Percentiles rank a stretch among this genome's conserved stretches.
Evolutionary conservation across 2,797 vertebrate species (phyloP).

Genomic region (Lutjanus campechanus): DNA sequence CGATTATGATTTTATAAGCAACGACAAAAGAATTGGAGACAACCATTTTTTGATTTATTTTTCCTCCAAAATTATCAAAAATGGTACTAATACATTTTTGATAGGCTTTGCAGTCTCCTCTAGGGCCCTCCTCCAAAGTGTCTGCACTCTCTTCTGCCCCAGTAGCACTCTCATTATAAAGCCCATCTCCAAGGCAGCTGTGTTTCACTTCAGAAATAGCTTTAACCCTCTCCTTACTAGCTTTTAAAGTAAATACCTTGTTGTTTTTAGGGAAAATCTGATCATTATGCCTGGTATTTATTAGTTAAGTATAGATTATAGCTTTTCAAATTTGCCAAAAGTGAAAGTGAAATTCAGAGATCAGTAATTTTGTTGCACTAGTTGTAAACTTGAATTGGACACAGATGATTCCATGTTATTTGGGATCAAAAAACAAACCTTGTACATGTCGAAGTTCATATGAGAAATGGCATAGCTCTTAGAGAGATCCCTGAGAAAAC

Average conservation of each 20-base stretch:
- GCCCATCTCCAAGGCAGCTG: constrained; percentile 73
- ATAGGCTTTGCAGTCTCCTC: constrained; percentile 95
- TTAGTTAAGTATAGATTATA: constrained; percentile 36
- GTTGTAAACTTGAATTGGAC: constrained; percentile 64
- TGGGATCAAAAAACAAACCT: constrained; percentile 49
- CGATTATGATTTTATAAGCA: constrained; percentile 72
- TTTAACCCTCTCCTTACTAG: constrained; percentile 51
- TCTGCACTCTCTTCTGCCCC: constrained; percentile 80
- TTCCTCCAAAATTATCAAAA: constrained; percentile 88
- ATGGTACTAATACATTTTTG: constrained; percentile 89
- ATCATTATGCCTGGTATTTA: constrained; percentile 29
- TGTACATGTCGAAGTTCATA: constrained; percentile 42
- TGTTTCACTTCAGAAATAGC: constrained; percentile 67
- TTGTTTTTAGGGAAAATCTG: constrained; percentile 22
- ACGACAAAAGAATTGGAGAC: constrained; percentile 83
- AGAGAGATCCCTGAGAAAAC: constrained; percentile 75
- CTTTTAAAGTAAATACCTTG: constrained; percentile 48
- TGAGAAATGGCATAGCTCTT: constrained; percentile 69
- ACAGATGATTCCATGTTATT: constrained; percentile 51
- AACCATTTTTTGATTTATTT: constrained; percentile 85
- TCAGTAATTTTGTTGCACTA: constrained; percentile 40
- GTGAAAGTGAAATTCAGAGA: constrained; percentile 28
- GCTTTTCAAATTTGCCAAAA: constrained; percentile 42
- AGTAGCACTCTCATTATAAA: constrained; percentile 70
- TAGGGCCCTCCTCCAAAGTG: constrained; percentile 73